Percentiles rank a stretch among this genome's conserved stretches.
phyloP scores from a whole-genome alignment of 2,113 vertebrate species.

The Ciconia maguari region DNA sequence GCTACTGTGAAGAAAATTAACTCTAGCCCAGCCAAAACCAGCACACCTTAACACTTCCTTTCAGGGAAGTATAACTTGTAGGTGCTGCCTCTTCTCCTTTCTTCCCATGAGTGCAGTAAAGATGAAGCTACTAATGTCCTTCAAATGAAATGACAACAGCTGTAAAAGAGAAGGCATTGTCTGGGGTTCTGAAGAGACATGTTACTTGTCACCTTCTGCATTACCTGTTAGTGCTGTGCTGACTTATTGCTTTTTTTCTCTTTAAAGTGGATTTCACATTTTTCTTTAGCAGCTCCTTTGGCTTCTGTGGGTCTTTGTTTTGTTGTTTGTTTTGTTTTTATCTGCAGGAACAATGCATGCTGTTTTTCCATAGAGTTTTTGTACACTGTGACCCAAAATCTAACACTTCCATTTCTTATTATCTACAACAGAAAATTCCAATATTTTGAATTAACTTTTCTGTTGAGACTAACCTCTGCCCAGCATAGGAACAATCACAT shows the following conservation, averaged over 20 bases:
- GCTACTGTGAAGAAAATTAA: neutral
- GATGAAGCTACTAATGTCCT: constrained; percentile 14
- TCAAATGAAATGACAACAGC: constrained; percentile 19
- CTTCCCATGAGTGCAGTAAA: neutral
- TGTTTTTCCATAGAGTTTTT: neutral
- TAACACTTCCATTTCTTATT: constrained; percentile 1
- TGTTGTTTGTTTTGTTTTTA: neutral
- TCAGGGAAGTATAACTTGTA: neutral
- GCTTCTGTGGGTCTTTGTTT: neutral
- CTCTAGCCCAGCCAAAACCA: neutral
- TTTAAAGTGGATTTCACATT: neutral
- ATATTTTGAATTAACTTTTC: neutral
- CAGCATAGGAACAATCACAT: neutral
- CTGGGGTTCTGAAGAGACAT: neutral
- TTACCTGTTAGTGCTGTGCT: neutral
- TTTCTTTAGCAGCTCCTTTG: neutral
- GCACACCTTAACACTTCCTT: neutral
- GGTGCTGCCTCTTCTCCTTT: constrained; percentile 24
- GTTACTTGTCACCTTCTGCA: neutral
- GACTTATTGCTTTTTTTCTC: neutral
- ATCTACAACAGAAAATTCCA: neutral
- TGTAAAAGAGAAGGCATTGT: neutral
- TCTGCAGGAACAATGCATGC: neutral
- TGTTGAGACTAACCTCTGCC: neutral
- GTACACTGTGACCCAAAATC: neutral